Percentiles rank a stretch among this genome's conserved stretches.
Conservation (phyloP, 2,113 vertebrate genomes). For the Sialia sialis region DNA sequence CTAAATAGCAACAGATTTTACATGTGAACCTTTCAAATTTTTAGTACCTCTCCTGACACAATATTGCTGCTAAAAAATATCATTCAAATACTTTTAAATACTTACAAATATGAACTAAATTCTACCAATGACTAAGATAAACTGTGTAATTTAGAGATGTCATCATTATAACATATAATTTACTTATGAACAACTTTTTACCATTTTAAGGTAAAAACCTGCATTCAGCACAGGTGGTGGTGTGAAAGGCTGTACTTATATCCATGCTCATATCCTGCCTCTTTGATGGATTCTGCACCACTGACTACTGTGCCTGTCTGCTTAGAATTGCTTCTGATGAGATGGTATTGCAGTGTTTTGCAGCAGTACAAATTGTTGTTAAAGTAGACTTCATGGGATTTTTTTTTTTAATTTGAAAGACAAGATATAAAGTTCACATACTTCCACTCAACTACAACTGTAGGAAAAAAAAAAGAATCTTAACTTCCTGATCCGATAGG, state of each 20-base stretch:
- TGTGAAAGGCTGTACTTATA: neutral
- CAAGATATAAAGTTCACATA: neutral
- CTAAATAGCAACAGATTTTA: neutral
- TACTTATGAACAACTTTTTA: neutral
- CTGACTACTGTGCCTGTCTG: neutral
- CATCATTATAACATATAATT: neutral
- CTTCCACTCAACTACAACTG: neutral
- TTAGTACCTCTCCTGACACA: neutral
- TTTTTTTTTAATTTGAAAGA: neutral
- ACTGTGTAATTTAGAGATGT: neutral
- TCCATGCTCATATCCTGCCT: neutral
- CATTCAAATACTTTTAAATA: neutral
- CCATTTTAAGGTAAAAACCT: neutral
- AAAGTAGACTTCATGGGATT: neutral
- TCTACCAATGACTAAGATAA: neutral
- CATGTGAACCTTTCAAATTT: neutral
- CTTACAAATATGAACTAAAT: neutral
- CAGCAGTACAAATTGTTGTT: neutral
- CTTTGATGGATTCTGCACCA: conserved; percentile 21
- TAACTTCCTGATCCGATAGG: neutral
- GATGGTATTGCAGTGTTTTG: neutral
- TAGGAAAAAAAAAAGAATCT: neutral
- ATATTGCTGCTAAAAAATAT: neutral
- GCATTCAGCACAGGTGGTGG: neutral
- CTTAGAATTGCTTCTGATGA: conserved; percentile 1